A percentile compares a stretch with the other conserved stretches of the same genome.
Evolutionary conservation across 2,113 vertebrate species (phyloP).

Genomic region (Australoheros scitulus): DNA sequence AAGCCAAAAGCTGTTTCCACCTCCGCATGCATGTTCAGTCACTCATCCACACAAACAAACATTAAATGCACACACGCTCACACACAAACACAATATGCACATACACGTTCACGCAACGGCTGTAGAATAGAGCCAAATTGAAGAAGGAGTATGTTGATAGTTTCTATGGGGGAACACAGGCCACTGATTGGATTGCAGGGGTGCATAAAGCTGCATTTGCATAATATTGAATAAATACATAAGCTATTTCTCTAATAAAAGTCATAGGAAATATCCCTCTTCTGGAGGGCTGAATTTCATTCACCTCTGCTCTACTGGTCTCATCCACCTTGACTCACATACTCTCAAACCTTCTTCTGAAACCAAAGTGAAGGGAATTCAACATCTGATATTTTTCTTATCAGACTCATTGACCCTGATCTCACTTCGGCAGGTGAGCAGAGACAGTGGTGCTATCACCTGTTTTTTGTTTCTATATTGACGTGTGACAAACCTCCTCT

Average conservation of each 20-base stretch:
- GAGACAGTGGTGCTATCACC: background rate
- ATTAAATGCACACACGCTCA: conserved; percentile 29
- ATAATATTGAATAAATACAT: conserved; percentile 70
- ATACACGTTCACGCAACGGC: conserved; percentile 66
- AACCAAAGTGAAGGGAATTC: conserved; percentile 60
- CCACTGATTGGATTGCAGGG: conserved; percentile 76
- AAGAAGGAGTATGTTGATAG: conserved; percentile 76
- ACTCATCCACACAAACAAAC: conserved; percentile 41
- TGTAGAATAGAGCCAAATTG: conserved; percentile 82
- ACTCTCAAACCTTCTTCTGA: background rate
- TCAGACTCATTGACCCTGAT: conserved; percentile 69
- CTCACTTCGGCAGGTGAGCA: conserved; percentile 31
- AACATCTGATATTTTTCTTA: conserved; percentile 43
- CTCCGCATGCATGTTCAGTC: conserved; percentile 51
- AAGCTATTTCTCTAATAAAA: conserved; percentile 52
- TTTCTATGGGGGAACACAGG: conserved; percentile 59
- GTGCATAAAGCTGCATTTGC: conserved; percentile 76
- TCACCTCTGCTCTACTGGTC: conserved; percentile 10
- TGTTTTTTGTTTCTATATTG: conserved; percentile 11
- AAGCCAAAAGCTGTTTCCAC: conserved; percentile 89
- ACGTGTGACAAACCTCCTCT: conserved; percentile 28
- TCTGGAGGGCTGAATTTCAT: conserved; percentile 34
- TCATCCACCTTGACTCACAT: background rate
- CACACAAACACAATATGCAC: conserved; percentile 19
- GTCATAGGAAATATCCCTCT: conserved; percentile 41